Base-by-base conservation (phyloP, 2,113 vertebrate species). In the Nothocercus julius region DNA sequence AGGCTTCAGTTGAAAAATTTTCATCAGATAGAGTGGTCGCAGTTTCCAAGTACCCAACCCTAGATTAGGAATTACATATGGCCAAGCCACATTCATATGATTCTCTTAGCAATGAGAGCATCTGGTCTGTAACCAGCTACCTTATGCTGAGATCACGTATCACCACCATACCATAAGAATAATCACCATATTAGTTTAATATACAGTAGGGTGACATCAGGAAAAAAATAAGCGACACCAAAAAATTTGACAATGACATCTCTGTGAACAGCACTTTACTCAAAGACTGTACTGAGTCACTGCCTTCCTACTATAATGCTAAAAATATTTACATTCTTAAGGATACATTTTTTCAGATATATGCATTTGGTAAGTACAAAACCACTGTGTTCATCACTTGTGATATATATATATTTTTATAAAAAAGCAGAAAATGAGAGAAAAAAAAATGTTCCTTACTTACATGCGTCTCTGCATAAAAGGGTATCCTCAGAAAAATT, bases 1-100 rank as follows among this genome's bases (percentile, higher is more conserved):
- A 85, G 3, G 1, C 62, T 91, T 87, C 25, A 34, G 28, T 40
- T n/a, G 30, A 85, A 79, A 89, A 79, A 9, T 13, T 80, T 70
- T 1, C 0, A 30, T 80, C 28, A 62, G 38, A 34, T 77, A 13
- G 53, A 58, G 42, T 59, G n/a, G 15, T 4, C 64, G 16, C 22
- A 16, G 2, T 40, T 13, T 25, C 19, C 51, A 54, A 42, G 5
- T 25, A 62, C 47, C 17, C 40, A 82, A 5, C 30, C 36, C 53
- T 61, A 49, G 47, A 47, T 27, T 59, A n/a, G 13, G 0, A 0
- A 69, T 45, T 90, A 47, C 10, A 44, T 1, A 0, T 34, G 42
- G 38, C 24, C 63, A 77, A 40, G 40, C 20, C 49, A 77, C 38
- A 9, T 15, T 49, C 44, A 45, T 30, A 34, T 58, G 47, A 20